Evolutionary conservation across 2,113 vertebrate genomes (phyloP).

Genomic region (Salvator merianae): DNA sequence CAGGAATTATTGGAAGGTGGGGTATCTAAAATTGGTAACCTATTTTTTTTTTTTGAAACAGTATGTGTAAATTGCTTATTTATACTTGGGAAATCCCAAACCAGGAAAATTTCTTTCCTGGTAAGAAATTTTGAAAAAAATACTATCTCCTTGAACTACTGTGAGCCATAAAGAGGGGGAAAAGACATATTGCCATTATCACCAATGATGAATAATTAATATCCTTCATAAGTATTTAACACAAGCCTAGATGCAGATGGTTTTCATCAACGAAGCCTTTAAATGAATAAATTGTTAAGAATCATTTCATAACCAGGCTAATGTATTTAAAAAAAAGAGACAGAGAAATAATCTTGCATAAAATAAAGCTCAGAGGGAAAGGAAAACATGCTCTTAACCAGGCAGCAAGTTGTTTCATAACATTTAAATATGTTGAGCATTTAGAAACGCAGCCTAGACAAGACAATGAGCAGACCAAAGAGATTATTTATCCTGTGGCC

Average conservation of each 20-base stretch:
- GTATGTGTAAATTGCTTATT: background rate
- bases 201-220: slow-evolving; percentile 1
- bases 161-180: background rate
- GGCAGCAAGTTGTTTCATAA: slow-evolving; percentile 38
- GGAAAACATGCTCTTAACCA: slow-evolving; percentile 34
- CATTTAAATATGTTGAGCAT: slow-evolving; percentile 56
- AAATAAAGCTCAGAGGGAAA: background rate
- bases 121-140: background rate
- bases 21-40: too few relatives aligned
- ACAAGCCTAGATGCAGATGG: background rate
- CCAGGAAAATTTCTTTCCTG: background rate
- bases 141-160: background rate
- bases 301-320: background rate
- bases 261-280: background rate
- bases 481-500: slow-evolving; percentile 69
- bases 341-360: background rate
- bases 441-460: slow-evolving; percentile 62
- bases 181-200: background rate
- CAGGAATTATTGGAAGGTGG: too few relatives aligned
- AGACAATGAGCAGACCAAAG: slow-evolving; percentile 63
- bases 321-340: background rate
- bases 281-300: background rate
- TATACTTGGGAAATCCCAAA: background rate
- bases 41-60: background rate
- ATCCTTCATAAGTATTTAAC: background rate